A percentile compares a stretch with the other conserved stretches of the same genome.
These are phyloP conservation scores for Cyanistes caeruleus DNA, from an alignment of 2,113 vertebrate genomes.

Conservation along the genomic window DNA sequence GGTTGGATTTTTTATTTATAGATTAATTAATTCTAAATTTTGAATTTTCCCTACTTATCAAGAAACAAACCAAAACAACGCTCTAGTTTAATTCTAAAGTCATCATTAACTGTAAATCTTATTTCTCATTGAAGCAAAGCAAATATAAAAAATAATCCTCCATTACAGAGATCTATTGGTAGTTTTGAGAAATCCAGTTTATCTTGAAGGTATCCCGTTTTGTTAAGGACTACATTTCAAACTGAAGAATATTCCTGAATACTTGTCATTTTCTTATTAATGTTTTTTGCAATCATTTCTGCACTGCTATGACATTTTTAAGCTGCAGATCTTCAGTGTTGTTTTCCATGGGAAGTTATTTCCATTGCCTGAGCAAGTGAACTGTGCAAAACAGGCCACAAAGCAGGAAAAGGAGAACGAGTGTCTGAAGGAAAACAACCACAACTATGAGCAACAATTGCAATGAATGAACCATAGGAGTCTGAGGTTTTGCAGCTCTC, in stretches of 20 bases:
- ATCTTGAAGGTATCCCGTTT: not conserved
- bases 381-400: constrained; percentile 9
- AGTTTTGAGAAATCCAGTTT: not conserved
- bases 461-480: not conserved
- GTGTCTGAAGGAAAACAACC: constrained; percentile 29
- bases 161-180: not conserved
- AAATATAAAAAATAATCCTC: not conserved
- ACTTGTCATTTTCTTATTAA: not conserved
- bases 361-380: not conserved
- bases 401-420: constrained; percentile 32
- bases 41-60: not conserved
- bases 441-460: constrained; percentile 43
- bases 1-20: not conserved
- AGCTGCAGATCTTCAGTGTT: not conserved
- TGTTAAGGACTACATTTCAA: not conserved
- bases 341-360: constrained; percentile 46
- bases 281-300: not conserved
- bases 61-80: not conserved
- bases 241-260: not conserved
- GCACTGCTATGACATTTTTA: not conserved
- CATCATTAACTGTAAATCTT: not conserved
- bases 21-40: not conserved
- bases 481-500: constrained; percentile 42
- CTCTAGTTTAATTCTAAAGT: not conserved
- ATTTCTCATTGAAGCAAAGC: not conserved